A percentile compares a stretch with the other conserved stretches of the same genome.
Evolutionary conservation across 2,113 vertebrate genomes (phyloP).

Genomic region (Orientallactaga bullata): DNA sequence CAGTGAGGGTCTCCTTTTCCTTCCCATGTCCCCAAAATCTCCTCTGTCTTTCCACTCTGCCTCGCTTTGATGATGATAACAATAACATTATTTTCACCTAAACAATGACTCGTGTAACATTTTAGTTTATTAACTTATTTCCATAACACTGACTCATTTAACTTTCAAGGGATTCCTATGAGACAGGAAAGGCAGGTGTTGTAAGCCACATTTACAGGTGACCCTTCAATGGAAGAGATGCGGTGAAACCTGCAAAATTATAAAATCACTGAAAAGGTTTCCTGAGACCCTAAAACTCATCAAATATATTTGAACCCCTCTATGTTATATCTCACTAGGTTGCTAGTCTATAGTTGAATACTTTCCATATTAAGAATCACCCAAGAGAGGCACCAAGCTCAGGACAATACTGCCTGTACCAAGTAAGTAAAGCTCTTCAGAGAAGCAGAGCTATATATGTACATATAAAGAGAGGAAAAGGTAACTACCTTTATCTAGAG

Average conservation of each 20-base stretch:
- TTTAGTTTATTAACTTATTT: slow-evolving; percentile 45
- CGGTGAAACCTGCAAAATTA: background rate
- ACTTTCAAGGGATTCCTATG: background rate
- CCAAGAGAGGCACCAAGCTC: background rate
- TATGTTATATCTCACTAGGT: background rate
- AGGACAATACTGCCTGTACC: background rate
- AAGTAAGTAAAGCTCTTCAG: background rate
- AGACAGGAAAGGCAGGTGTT: background rate
- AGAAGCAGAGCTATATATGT: background rate
- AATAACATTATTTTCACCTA: slow-evolving; percentile 6
- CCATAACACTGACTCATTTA: background rate
- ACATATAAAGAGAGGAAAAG: background rate
- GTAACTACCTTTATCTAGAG: background rate
- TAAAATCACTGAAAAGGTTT: background rate
- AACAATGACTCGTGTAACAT: background rate
- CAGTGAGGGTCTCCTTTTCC: background rate
- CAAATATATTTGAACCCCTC: background rate
- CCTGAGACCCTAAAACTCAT: background rate
- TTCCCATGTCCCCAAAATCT: background rate
- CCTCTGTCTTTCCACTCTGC: background rate
- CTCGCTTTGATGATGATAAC: background rate
- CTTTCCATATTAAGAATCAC: background rate
- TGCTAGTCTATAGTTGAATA: background rate
- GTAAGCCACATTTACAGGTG: background rate
- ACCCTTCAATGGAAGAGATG: background rate